A percentile compares a stretch with the other conserved stretches of the same genome.
Conservation (phyloP, 1,140 invertebrate species). For the Panagrolaimus sp. region DNA sequence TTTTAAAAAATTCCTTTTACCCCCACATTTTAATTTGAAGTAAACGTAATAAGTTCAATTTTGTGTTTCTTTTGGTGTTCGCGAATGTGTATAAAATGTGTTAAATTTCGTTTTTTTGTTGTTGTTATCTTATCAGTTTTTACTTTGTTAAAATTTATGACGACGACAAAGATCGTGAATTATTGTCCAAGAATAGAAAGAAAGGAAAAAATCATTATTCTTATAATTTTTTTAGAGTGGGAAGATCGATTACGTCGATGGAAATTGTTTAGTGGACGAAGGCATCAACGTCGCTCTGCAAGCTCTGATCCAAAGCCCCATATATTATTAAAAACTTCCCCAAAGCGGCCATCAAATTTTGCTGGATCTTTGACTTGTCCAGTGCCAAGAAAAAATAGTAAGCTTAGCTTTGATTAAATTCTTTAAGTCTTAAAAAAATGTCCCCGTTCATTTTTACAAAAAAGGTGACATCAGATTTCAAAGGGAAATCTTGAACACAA, state of each 20-base stretch:
- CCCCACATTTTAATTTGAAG: too few species aligned
- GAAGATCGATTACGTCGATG: constrained; percentile 32
- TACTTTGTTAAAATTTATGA: too few species aligned
- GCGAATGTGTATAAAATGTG: too few species aligned
- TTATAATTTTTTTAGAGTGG: constrained; percentile 33
- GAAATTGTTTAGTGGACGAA: constrained; percentile 5
- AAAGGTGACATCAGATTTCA: neutral
- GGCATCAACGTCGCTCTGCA: neutral
- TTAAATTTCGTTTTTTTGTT: too few species aligned
- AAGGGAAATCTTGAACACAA: too few species aligned
- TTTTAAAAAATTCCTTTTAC: too few species aligned
- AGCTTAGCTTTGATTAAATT: neutral
- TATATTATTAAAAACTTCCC: neutral
- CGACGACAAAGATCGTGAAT: too few species aligned
- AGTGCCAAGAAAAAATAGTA: constrained; percentile 4
- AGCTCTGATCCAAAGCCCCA: constrained; percentile 10
- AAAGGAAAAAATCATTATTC: too few species aligned
- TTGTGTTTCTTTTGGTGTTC: too few species aligned
- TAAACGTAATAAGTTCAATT: too few species aligned
- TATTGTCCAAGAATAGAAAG: too few species aligned
- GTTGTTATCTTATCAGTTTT: too few species aligned
- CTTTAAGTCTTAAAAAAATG: neutral
- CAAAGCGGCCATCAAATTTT: neutral
- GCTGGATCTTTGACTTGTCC: neutral
- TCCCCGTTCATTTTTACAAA: neutral